Base-by-base conservation (phyloP, 2,113 vertebrate genomes). In the Micronycteris hirsuta region DNA sequence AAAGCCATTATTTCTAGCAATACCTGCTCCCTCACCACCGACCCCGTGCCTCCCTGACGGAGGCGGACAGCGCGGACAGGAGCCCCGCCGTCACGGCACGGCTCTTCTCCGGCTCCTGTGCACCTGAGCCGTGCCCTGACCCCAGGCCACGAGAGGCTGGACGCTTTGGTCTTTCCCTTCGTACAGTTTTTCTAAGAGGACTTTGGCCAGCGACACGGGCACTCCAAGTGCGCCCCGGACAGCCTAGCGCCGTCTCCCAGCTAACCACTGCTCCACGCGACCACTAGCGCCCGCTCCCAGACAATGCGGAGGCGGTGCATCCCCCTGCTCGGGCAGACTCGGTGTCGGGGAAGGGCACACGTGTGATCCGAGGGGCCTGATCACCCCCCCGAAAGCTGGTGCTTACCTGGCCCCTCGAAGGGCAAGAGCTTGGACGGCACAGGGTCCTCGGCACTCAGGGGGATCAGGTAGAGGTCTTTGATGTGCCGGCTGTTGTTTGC, bases 401-500 rank as follows among this genome's bases (percentile, higher is more conserved):
- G 97, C 98, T 99, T 99, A 99, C 99, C 99, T 99, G 99, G 99
- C 98, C 99, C 99, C 97, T 99, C 99, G 97, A 99, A 99, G 63
- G 99, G 99, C 98, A 99, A 99, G 82, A 99, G 99, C 98, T 99
- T 99, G 82, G 99, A 98, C 92, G 99, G 99, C 95, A 99, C 98
- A 47, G 99, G 98, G 97, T 99, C 99, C 97, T 99, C 99, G 97
- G 99, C 98, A 97, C 99, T 99, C 96, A 99, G 98, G 52, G 99
- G 99, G 81, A 99, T 99, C 97, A 99, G 98, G 98, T 99, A 99
- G 92, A 99, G 98, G 98, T 99, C 99, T 98, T 99, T 99, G 97
- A 99, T 98, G 93, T 98, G 99, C 94, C 98, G 99, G 98, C 98
- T 99, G 97, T 98, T 99, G 97, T 99, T 99, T 91, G 99, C 99